Evolutionary conservation across 2,888 invertebrate species (phyloP).

Genomic region (Tipula confusa): DNA sequence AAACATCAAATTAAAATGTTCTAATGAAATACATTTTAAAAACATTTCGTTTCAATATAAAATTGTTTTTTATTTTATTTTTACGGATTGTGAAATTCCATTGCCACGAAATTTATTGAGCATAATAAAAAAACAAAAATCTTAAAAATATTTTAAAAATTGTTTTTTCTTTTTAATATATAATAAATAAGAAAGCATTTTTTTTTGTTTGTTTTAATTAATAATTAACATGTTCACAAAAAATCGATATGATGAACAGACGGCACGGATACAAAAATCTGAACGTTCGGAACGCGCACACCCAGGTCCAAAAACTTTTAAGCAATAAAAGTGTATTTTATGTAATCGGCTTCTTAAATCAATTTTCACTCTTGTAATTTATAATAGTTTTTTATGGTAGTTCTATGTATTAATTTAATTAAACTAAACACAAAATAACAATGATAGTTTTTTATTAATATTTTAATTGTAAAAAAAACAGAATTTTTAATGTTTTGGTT

Average conservation of each 20-base stretch:
- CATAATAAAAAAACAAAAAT: neutral
- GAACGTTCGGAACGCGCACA: neutral
- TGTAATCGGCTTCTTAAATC: neutral
- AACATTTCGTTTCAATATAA: constrained; percentile 8
- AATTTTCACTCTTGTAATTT: constrained; percentile 7
- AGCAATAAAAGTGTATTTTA: neutral
- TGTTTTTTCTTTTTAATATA: neutral
- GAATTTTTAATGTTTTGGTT: neutral
- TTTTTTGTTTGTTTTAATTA: neutral
- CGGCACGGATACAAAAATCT: neutral
- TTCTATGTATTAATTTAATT: neutral
- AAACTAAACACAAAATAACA: neutral
- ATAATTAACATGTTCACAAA: neutral
- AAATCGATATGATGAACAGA: neutral
- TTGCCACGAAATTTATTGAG: neutral
- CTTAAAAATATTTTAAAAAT: neutral
- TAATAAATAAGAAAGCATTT: constrained; percentile 14
- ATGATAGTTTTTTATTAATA: neutral
- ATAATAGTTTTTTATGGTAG: neutral
- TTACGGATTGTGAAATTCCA: neutral
- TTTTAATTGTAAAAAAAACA: neutral
- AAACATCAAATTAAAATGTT: neutral
- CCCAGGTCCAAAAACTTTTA: neutral
- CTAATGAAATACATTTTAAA: constrained; percentile 3
- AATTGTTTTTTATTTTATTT: neutral